Conservation (phyloP, 2,888 invertebrate genomes). For the Encarsia formosa region DNA sequence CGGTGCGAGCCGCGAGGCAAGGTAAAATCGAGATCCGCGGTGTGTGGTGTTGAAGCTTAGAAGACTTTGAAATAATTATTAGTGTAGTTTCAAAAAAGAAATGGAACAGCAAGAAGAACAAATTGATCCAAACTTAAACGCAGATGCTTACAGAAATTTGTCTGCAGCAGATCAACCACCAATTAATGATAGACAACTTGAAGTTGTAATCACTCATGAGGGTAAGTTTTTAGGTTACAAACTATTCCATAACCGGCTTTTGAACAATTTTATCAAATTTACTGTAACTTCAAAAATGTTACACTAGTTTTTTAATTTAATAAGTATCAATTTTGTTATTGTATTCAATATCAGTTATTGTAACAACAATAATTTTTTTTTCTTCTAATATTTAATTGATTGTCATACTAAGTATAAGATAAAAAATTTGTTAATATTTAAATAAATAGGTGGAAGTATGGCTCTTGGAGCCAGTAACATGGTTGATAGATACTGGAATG, state of each 20-base stretch:
- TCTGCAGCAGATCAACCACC: constrained; percentile 36
- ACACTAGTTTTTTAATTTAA: no score
- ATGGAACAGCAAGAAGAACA: constrained; percentile 11
- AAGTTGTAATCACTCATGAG: constrained; percentile 44
- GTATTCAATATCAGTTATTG: background rate
- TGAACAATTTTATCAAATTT: background rate
- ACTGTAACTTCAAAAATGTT: background rate
- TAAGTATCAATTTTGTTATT: background rate
- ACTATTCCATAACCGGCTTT: constrained; percentile 4
- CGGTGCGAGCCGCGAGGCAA: no score
- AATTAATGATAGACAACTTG: constrained; percentile 41
- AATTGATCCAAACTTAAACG: constrained; percentile 43
- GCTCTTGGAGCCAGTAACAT: constrained; percentile 60
- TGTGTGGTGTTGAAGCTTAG: no score
- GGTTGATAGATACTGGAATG: constrained; percentile 61
- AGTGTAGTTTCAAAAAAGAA: background rate
- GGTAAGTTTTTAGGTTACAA: constrained; percentile 35
- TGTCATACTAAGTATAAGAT: no score
- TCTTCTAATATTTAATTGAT: background rate
- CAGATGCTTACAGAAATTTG: constrained; percentile 46
- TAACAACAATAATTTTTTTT: background rate
- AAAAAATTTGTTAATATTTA: no score
- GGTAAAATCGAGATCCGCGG: no score
- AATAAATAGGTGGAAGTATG: constrained; percentile 56
- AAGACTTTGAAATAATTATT: no score